A percentile compares a stretch with the other conserved stretches of the same genome.
Conservation (phyloP, 2,113 vertebrate species). For the Hemibates koningsi region DNA sequence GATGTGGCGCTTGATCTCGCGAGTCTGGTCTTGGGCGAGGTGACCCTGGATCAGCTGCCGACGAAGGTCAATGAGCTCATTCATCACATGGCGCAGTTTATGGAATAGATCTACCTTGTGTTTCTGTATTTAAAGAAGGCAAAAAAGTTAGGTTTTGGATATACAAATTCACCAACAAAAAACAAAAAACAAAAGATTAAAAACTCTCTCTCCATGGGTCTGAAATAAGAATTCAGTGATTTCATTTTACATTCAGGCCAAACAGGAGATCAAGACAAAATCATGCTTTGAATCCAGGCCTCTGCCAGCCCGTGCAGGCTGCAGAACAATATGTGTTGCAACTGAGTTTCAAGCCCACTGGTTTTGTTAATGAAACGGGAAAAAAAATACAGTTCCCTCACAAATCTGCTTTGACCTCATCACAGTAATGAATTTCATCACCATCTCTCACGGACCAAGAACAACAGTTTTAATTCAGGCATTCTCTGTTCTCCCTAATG, state of each 20-base stretch:
- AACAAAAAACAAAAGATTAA: not conserved
- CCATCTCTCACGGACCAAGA: not conserved
- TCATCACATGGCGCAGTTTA: slow-evolving; percentile 97
- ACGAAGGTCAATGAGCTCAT: slow-evolving; percentile 93
- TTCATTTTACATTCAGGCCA: not conserved
- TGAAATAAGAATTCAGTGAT: not conserved
- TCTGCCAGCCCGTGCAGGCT: not conserved
- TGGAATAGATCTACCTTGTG: slow-evolving; percentile 96
- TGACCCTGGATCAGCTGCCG: slow-evolving; percentile 93
- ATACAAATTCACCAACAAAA: not conserved
- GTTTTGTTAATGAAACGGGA: not conserved
- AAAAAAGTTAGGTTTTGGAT: not conserved
- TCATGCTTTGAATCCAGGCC: not conserved
- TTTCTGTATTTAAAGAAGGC: slow-evolving; percentile 70
- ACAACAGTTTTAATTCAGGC: slow-evolving; percentile 30
- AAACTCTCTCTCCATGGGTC: not conserved
- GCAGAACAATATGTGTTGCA: not conserved
- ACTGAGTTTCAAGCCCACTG: not conserved
- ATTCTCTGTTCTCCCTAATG: slow-evolving; percentile 24
- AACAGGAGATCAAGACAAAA: not conserved
- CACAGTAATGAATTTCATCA: slow-evolving; percentile 4
- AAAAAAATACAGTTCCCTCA: not conserved
- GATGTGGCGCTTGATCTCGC: slow-evolving; percentile 93
- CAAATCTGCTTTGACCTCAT: slow-evolving; percentile 15
- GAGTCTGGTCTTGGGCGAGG: slow-evolving; percentile 92